Percentiles rank a stretch among this genome's conserved stretches.
These are phyloP conservation scores for Xestia c-nigrum DNA, from an alignment of 2,888 invertebrate species.

Conservation along the genomic window DNA sequence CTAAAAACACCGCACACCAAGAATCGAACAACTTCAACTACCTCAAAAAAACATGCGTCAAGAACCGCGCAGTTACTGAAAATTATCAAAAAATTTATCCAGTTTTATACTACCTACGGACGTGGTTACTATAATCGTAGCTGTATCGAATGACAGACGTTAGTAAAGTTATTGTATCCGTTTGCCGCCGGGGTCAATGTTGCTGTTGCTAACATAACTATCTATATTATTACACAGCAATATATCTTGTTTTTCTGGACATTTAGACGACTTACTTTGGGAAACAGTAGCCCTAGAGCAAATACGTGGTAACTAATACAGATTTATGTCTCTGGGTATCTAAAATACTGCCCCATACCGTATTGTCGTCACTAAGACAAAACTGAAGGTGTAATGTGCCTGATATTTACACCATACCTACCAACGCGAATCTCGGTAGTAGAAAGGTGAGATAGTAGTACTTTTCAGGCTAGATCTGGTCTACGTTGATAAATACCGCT, in stretches of 20 bases:
- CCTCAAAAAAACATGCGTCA: too few relatives aligned
- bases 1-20: too few relatives aligned
- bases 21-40: too few relatives aligned
- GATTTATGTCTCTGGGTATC: background rate
- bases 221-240: constrained; percentile 11
- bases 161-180: constrained; percentile 59
- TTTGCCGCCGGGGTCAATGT: constrained; percentile 44
- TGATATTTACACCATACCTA: background rate
- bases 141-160: constrained; percentile 49
- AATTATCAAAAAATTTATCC: background rate
- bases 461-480: background rate
- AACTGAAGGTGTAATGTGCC: background rate
- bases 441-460: background rate
- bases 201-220: constrained; percentile 19
- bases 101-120: background rate
- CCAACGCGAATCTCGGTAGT: background rate
- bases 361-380: background rate
- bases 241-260: constrained; percentile 13
- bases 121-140: constrained; percentile 33
- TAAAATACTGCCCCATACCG: background rate
- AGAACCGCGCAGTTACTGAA: background rate
- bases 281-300: background rate
- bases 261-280: background rate
- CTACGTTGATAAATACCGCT: too few relatives aligned
- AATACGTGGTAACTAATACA: background rate